Evolutionary conservation across 1,140 invertebrate genomes (phyloP).

Genomic region (Eumaeus atala): DNA sequence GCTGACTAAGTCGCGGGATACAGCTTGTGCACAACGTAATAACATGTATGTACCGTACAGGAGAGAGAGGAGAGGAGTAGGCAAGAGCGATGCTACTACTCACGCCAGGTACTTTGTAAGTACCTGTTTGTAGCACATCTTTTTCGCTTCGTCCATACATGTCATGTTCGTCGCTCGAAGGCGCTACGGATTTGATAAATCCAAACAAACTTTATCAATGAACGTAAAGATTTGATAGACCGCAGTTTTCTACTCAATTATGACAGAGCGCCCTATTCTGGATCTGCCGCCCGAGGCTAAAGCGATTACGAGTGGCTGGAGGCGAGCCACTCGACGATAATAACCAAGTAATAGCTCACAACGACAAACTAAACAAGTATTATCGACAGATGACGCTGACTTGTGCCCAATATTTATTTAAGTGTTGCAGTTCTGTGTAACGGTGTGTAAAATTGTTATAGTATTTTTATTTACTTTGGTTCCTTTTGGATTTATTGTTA

Average conservation of each 20-base stretch:
- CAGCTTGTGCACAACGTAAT: too few relatives aligned
- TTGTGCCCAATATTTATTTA: constrained; percentile 2
- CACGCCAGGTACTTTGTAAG: too few relatives aligned
- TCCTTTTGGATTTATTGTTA: background rate
- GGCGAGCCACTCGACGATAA: constrained; percentile 34
- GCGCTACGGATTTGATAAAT: too few relatives aligned
- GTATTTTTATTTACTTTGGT: background rate
- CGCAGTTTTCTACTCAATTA: background rate
- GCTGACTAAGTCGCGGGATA: too few relatives aligned
- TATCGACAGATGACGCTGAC: constrained; percentile 42
- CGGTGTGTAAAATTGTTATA: background rate
- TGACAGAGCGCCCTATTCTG: constrained; percentile 26
- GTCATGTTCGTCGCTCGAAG: too few relatives aligned
- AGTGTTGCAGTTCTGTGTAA: constrained; percentile 28
- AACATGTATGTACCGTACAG: too few relatives aligned
- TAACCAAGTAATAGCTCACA: constrained; percentile 41
- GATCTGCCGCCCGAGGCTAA: constrained; percentile 42
- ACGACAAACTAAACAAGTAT: constrained; percentile 47
- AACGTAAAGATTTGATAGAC: background rate
- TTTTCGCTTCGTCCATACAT: too few relatives aligned
- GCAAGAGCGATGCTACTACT: too few relatives aligned
- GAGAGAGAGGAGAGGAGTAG: too few relatives aligned
- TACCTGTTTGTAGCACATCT: too few relatives aligned
- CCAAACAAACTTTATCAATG: constrained; percentile 1
- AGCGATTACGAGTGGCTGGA: constrained; percentile 42